Evolutionary conservation across 35 echinoderm and acorn worm species (phyloP).

Genomic region (Ophiothrix spiculata): DNA sequence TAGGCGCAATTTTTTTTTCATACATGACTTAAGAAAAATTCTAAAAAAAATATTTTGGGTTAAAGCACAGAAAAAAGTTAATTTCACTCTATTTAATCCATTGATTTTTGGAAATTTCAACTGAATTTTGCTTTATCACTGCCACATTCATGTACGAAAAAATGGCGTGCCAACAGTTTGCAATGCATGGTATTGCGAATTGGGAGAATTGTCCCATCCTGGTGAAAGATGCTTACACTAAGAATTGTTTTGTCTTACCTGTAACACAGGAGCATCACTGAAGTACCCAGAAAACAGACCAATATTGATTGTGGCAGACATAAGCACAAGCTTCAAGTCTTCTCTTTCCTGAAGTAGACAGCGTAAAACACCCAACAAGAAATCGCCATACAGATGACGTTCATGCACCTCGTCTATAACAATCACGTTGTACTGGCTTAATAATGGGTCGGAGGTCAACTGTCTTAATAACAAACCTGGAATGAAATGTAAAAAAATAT

Average conservation of each 20-base stretch:
- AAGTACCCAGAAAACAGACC: conserved; percentile 87
- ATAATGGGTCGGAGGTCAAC: conserved; percentile 59
- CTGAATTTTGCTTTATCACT: no score
- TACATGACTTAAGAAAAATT: no score
- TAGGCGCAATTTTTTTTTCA: no score
- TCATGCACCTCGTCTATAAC: conserved; percentile 91
- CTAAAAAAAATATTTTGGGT: no score
- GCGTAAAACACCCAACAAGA: conserved; percentile 83
- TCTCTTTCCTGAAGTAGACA: conserved; percentile 83
- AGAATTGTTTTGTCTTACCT: conserved; percentile 24
- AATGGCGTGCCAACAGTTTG: no score
- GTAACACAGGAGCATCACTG: conserved; percentile 84
- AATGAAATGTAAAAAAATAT: neutral
- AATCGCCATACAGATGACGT: conserved; percentile 90
- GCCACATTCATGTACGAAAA: no score
- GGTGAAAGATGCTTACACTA: no score
- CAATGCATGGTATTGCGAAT: no score
- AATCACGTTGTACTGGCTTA: conserved; percentile 88
- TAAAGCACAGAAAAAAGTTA: no score
- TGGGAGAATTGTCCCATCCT: no score
- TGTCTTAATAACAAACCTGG: conserved; percentile 83
- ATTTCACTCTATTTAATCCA: no score
- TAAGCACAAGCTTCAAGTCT: conserved; percentile 87
- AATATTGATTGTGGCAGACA: conserved; percentile 99
- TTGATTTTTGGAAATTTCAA: no score